Conservation (phyloP, 1,140 invertebrate genomes). For the Ceratitis capitata region DNA sequence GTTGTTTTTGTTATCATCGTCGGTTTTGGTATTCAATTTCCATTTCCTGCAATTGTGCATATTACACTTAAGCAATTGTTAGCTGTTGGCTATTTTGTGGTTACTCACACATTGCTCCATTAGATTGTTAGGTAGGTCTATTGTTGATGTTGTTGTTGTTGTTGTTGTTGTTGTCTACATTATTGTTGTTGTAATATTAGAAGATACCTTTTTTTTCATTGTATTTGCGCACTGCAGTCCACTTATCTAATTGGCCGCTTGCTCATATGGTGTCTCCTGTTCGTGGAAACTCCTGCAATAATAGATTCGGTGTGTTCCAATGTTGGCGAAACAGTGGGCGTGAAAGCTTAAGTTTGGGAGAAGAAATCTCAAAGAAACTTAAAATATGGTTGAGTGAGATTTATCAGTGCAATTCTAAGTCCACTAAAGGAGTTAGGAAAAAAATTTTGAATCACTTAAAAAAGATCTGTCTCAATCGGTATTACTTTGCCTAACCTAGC, state of each 20-base stretch:
- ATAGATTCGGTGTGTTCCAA: neutral
- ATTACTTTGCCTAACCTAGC: too few species aligned
- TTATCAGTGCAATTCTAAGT: too few species aligned
- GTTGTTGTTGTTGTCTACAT: neutral
- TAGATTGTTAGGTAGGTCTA: neutral
- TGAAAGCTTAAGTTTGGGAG: neutral
- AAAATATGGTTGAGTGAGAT: too few species aligned
- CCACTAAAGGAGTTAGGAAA: too few species aligned
- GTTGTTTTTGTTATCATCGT: neutral
- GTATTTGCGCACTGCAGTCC: conserved; percentile 20
- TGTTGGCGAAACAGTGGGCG: neutral
- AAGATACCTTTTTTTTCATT: neutral
- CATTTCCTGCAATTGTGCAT: conserved; percentile 54
- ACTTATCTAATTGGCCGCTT: conserved; percentile 60
- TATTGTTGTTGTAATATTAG: neutral
- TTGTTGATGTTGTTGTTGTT: neutral
- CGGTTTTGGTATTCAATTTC: conserved; percentile 50
- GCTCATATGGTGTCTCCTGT: neutral
- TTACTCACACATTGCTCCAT: conserved; percentile 42
- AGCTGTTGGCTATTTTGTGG: conserved; percentile 54
- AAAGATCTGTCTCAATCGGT: too few species aligned
- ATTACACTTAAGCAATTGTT: conserved; percentile 49
- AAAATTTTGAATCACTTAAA: too few species aligned
- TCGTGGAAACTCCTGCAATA: neutral
- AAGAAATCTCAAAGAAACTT: too few species aligned